These are phyloP conservation scores for Actenoides lindsayi DNA, from an alignment of 2,113 vertebrate genomes.

Conservation along the genomic window DNA sequence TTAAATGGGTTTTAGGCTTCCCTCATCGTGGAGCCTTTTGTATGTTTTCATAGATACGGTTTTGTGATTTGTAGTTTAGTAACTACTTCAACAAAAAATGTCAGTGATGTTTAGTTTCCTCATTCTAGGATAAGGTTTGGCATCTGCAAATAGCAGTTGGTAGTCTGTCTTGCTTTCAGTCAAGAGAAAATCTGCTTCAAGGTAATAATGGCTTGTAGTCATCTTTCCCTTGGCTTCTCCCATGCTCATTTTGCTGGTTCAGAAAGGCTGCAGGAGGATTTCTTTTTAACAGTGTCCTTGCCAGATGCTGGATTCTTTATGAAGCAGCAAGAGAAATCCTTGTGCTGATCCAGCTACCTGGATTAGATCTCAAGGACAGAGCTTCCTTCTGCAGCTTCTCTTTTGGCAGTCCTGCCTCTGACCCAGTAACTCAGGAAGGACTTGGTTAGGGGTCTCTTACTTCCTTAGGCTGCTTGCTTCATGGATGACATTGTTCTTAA, in stretches of 20 bases:
- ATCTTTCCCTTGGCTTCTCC: neutral
- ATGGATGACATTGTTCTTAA: neutral
- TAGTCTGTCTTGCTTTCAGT: neutral
- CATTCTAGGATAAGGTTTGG: neutral
- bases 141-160: neutral
- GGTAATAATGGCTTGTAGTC: neutral
- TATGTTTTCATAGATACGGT: neutral
- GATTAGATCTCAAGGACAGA: neutral
- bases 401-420: neutral
- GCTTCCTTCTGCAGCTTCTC: neutral
- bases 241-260: neutral
- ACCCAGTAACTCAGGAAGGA: neutral
- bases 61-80: neutral
- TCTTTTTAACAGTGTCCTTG: neutral
- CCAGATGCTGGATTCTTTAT: neutral
- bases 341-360: neutral
- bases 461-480: neutral
- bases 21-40: neutral
- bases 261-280: neutral
- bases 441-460: neutral
- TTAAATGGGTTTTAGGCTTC: neutral
- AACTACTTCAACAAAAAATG: neutral
- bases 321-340: neutral
- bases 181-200: neutral
- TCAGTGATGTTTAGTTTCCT: neutral